A percentile compares a stretch with the other conserved stretches of the same genome.
Conservation (phyloP, 2,113 vertebrate species). For the Cisticola juncidis region DNA sequence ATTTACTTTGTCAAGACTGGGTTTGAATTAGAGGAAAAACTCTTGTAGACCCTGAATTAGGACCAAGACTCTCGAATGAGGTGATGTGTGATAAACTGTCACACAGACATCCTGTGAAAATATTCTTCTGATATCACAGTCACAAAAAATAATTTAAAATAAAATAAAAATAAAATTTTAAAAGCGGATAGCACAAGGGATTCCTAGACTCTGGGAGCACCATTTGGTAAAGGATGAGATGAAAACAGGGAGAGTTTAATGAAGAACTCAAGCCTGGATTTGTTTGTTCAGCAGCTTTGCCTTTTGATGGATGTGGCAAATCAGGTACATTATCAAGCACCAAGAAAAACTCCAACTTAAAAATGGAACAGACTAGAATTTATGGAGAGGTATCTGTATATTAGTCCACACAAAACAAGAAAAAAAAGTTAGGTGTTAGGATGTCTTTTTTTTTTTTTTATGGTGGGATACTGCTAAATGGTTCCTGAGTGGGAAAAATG, state of each 20-base stretch:
- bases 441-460: neutral
- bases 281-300: neutral
- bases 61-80: neutral
- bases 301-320: neutral
- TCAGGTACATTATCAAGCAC: neutral
- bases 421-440: neutral
- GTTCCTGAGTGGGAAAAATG: neutral
- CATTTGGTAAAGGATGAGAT: neutral
- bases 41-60: neutral
- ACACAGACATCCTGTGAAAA: neutral
- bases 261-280: neutral
- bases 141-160: neutral
- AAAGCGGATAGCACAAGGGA: neutral
- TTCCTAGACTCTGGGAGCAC: neutral
- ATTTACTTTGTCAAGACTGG: neutral
- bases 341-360: neutral
- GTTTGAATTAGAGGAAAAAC: neutral
- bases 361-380: neutral
- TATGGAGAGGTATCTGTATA: neutral
- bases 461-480: neutral
- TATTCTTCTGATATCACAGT: neutral
- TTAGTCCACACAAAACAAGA: neutral
- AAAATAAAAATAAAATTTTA: neutral
- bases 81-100: neutral
- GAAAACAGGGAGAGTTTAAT: neutral